Evolutionary conservation across 2,113 vertebrate species (phyloP).

Genomic region (Atrichornis clamosus): DNA sequence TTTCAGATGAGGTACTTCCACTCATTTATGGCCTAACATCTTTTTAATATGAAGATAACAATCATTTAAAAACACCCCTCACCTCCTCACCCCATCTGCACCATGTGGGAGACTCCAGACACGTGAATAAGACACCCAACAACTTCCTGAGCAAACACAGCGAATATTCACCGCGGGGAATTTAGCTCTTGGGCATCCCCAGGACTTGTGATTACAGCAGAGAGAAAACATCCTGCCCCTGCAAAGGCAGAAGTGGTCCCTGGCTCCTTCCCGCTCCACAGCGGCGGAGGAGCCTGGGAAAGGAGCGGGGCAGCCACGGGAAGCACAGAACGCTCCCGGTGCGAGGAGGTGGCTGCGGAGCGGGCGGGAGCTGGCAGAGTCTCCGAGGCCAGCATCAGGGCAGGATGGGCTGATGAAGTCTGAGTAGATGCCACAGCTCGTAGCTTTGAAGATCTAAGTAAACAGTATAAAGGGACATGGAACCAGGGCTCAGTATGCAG

Average conservation of each 20-base stretch:
- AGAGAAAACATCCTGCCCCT: not conserved
- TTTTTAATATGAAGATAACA: not conserved
- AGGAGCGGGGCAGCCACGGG: not conserved
- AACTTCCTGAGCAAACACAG: not conserved
- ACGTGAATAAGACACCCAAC: too few species aligned
- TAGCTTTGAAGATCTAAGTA: constrained; percentile 63
- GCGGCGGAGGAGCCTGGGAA: not conserved
- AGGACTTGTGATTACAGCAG: not conserved
- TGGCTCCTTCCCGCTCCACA: not conserved
- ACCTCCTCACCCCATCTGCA: not conserved
- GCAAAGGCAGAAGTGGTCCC: not conserved
- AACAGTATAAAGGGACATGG: constrained; percentile 63
- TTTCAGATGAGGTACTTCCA: not conserved
- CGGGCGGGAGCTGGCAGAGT: not conserved
- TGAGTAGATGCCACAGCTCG: constrained; percentile 77
- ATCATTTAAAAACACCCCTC: not conserved
- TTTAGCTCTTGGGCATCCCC: not conserved
- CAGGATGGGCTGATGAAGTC: constrained; percentile 69
- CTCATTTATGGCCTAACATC: not conserved
- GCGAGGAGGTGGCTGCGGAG: not conserved
- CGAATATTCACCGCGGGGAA: rapidly evolving
- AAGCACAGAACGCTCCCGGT: not conserved
- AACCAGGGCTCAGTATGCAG: constrained; percentile 32
- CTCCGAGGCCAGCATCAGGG: constrained; percentile 70
- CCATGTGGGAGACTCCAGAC: not conserved